These are phyloP conservation scores for Euzophera pinguis DNA, from an alignment of 2,888 invertebrate species.

Conservation along the genomic window DNA sequence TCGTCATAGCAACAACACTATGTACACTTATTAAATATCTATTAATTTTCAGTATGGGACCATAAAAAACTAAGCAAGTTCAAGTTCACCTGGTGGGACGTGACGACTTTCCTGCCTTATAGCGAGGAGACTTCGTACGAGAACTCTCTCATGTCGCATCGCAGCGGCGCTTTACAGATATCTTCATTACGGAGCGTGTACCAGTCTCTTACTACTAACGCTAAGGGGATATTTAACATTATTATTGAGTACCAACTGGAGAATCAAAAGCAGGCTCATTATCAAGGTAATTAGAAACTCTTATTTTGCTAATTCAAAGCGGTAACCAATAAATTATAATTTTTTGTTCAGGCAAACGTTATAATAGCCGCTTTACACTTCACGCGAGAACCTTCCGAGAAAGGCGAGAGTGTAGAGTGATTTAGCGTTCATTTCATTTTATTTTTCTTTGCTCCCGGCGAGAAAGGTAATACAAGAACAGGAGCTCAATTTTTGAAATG, in stretches of 20 bases:
- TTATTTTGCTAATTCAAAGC: too few species aligned
- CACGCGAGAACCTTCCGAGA: too few species aligned
- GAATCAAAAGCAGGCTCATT: constrained; percentile 84
- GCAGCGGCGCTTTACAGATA: constrained; percentile 87
- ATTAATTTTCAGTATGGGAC: constrained; percentile 88
- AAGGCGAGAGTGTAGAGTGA: too few species aligned
- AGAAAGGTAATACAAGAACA: too few species aligned
- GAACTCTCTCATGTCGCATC: constrained; percentile 89
- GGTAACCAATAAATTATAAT: too few species aligned
- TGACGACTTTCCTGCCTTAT: constrained; percentile 91
- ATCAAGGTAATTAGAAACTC: constrained; percentile 81
- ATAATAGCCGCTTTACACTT: too few species aligned
- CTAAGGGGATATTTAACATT: constrained; percentile 90
- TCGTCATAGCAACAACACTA: too few species aligned
- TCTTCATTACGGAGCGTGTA: constrained; percentile 94
- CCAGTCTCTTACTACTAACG: constrained; percentile 93
- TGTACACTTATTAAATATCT: not conserved
- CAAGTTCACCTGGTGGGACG: constrained; percentile 95
- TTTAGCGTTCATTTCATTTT: too few species aligned
- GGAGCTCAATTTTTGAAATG: too few species aligned
- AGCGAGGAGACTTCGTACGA: constrained; percentile 91
- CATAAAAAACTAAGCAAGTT: constrained; percentile 90
- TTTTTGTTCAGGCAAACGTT: too few species aligned
- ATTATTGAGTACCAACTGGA: constrained; percentile 91
- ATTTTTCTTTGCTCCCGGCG: too few species aligned